These are phyloP conservation scores for Dryobotodes eremita DNA, from an alignment of 2,888 invertebrate genomes.

Conservation along the genomic window DNA sequence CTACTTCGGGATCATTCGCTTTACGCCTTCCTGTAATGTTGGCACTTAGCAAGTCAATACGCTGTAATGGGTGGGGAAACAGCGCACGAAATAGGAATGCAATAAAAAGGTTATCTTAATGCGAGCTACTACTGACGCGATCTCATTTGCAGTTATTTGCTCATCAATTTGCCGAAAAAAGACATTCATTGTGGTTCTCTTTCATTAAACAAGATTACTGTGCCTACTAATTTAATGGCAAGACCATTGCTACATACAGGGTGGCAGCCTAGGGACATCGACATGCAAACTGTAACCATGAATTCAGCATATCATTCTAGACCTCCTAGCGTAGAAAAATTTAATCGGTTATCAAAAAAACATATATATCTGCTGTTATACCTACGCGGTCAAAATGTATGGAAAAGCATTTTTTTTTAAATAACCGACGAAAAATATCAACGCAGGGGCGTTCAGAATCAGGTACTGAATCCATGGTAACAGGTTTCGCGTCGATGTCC, in stretches of 20 bases:
- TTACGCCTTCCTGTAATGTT: conserved; percentile 66
- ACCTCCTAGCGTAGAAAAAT: background rate
- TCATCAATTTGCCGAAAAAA: conserved; percentile 46
- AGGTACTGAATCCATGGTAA: too few species aligned
- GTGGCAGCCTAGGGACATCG: too few species aligned
- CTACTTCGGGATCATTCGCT: conserved; percentile 62
- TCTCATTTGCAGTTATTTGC: conserved; percentile 57
- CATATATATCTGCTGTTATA: background rate
- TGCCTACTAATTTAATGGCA: conserved; percentile 22
- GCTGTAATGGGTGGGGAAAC: conserved; percentile 57
- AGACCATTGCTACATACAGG: background rate
- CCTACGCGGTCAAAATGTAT: background rate
- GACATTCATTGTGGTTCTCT: conserved; percentile 26
- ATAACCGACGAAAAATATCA: too few species aligned
- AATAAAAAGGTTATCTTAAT: conserved; percentile 61
- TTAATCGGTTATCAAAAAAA: background rate
- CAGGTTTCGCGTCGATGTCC: too few species aligned
- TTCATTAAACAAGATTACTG: conserved; percentile 7
- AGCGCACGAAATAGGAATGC: conserved; percentile 61
- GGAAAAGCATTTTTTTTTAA: background rate
- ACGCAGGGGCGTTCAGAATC: too few species aligned
- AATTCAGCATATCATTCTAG: too few species aligned
- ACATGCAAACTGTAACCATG: too few species aligned
- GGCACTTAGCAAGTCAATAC: conserved; percentile 62
- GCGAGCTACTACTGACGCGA: conserved; percentile 29